phyloP scores from a whole-genome alignment of 2,113 vertebrate genomes.

The Pollimyrus isidori region DNA sequence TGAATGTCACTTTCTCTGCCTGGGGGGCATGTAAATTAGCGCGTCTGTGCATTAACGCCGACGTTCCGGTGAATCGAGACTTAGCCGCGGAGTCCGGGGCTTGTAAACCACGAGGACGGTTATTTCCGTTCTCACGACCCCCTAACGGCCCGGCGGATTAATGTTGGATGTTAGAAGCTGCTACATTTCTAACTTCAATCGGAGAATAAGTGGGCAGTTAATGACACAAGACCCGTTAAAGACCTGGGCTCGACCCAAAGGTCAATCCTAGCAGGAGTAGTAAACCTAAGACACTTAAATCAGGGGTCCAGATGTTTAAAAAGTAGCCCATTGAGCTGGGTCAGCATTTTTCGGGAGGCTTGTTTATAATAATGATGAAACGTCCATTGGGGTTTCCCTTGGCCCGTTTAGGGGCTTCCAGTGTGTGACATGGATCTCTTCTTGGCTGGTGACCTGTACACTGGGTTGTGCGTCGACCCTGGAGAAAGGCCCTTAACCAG shows the following conservation, averaged over 20 bases:
- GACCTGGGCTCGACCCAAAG: background rate
- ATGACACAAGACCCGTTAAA: background rate
- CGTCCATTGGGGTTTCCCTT: background rate
- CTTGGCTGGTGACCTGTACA: background rate
- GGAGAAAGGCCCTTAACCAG: background rate
- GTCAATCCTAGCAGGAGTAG: background rate
- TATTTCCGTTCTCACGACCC: background rate
- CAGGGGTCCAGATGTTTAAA: background rate
- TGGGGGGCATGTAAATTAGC: conserved; percentile 6
- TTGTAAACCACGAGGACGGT: background rate
- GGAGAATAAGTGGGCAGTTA: background rate
- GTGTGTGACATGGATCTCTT: background rate
- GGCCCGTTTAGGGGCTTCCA: background rate
- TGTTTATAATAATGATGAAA: background rate
- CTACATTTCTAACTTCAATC: background rate
- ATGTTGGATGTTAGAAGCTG: background rate
- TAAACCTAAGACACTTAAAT: background rate
- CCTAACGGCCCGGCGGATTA: background rate
- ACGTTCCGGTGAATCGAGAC: background rate
- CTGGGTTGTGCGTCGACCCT: background rate
- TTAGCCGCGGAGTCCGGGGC: background rate
- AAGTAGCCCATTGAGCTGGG: background rate
- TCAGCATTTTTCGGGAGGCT: background rate
- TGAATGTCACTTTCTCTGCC: background rate
- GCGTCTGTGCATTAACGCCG: background rate